phyloP scores from a whole-genome alignment of 2,113 vertebrate genomes.

The Mobula hypostoma region DNA sequence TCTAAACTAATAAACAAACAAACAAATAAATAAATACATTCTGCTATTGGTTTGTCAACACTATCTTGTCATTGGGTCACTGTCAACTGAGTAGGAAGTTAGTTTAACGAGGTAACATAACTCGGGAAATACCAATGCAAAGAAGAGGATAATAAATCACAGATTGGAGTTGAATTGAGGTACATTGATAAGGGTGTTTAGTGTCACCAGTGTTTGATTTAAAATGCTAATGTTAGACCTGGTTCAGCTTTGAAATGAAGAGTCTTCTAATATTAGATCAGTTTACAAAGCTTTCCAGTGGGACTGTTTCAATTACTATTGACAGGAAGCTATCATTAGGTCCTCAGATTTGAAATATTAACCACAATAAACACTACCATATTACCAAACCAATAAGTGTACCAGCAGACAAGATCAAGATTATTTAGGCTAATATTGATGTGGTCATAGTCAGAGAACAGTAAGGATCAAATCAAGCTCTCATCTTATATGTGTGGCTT shows the following conservation, averaged over 20 bases:
- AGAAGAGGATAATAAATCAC: constrained; percentile 39
- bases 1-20: no score
- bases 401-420: no score
- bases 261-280: constrained; percentile 40
- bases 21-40: no score
- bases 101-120: constrained; percentile 34
- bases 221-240: constrained; percentile 48
- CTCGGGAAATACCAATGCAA: constrained; percentile 40
- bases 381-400: no score
- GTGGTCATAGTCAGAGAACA: no score
- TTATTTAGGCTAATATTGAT: no score
- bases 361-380: constrained; percentile 38
- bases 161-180: constrained; percentile 45
- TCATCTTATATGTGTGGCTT: no score
- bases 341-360: constrained; percentile 47
- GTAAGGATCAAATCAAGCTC: no score
- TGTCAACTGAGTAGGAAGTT: not conserved
- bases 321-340: constrained; percentile 49
- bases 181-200: constrained; percentile 45
- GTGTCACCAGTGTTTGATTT: constrained; percentile 46
- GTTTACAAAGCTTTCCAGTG: constrained; percentile 42
- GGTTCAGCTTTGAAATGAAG: constrained; percentile 47
- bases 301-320: constrained; percentile 43
- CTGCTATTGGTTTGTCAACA: no score
- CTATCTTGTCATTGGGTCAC: not conserved